These are phyloP conservation scores for Ammodramus savannarum DNA, from an alignment of 2,113 vertebrate genomes.

Conservation along the genomic window DNA sequence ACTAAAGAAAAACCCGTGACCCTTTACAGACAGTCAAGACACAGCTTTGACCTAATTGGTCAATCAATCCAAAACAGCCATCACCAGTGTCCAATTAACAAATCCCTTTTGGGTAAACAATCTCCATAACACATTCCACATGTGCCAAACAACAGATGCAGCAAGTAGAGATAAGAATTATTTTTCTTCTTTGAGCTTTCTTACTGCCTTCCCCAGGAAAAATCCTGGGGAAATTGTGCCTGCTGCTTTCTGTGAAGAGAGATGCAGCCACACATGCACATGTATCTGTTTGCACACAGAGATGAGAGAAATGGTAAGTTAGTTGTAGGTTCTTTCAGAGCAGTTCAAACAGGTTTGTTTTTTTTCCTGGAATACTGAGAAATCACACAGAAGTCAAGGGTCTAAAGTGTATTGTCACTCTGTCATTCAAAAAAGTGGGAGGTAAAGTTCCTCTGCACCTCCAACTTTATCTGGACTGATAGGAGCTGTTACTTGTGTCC, in stretches of 20 bases:
- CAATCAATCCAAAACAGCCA: not conserved
- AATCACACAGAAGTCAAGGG: not conserved
- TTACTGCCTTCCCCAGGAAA: not conserved
- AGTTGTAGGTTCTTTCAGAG: not conserved
- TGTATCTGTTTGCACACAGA: not conserved
- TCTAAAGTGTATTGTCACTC: not conserved
- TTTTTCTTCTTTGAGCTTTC: not conserved
- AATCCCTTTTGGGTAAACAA: not conserved
- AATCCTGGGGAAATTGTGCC: too few relatives aligned
- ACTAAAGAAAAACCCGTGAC: not conserved
- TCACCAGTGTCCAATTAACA: not conserved
- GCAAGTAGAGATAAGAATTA: too few relatives aligned
- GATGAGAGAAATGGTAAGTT: accelerated
- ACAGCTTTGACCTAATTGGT: not conserved
- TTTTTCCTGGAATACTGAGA: not conserved
- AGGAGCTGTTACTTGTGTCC: not conserved
- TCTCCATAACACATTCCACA: not conserved
- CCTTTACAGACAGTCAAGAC: not conserved
- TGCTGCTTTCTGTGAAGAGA: not conserved
- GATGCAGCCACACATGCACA: accelerated
- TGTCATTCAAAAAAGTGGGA: not conserved
- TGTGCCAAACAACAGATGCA: too few relatives aligned
- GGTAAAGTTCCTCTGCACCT: not conserved
- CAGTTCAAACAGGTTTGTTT: not conserved
- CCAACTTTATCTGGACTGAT: accelerated